Conservation (phyloP, 2,113 vertebrate species). For the Hyaena hyaena region DNA sequence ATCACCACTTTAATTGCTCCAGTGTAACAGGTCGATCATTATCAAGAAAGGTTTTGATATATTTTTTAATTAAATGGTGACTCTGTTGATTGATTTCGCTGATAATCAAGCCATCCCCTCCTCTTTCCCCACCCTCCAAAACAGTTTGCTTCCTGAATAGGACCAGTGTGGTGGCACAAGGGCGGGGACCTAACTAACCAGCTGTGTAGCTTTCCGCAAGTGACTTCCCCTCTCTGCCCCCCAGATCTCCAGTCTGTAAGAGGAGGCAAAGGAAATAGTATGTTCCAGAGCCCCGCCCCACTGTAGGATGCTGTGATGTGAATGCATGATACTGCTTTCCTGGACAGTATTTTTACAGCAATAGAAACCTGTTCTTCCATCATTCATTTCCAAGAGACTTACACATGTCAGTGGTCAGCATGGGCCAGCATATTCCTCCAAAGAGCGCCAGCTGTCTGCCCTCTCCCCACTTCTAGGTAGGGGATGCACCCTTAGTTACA, state of each 20-base stretch:
- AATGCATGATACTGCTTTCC: rapidly evolving
- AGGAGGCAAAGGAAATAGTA: rapidly evolving
- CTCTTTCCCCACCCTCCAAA: conserved; percentile 6
- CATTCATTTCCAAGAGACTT: not conserved
- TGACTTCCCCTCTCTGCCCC: not conserved
- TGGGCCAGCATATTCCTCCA: rapidly evolving
- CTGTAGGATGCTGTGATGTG: not conserved
- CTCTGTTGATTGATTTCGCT: conserved; percentile 79
- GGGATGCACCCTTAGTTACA: too few relatives aligned
- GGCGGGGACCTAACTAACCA: not conserved
- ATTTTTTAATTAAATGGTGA: conserved; percentile 83
- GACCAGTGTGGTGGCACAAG: not conserved
- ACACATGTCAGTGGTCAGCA: not conserved
- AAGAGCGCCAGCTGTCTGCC: not conserved
- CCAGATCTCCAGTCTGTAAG: not conserved
- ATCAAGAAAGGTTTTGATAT: conserved; percentile 82
- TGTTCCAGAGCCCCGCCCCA: not conserved
- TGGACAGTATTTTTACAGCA: not conserved
- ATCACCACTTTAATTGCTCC: conserved; percentile 77
- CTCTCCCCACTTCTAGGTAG: not conserved
- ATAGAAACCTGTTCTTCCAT: not conserved
- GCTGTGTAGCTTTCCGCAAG: not conserved
- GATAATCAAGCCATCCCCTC: conserved; percentile 64
- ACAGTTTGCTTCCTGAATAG: not conserved
- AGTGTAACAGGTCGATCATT: conserved; percentile 79